Conservation (phyloP, 2,797 vertebrate genomes). For the Kryptolebias ocellatus region DNA sequence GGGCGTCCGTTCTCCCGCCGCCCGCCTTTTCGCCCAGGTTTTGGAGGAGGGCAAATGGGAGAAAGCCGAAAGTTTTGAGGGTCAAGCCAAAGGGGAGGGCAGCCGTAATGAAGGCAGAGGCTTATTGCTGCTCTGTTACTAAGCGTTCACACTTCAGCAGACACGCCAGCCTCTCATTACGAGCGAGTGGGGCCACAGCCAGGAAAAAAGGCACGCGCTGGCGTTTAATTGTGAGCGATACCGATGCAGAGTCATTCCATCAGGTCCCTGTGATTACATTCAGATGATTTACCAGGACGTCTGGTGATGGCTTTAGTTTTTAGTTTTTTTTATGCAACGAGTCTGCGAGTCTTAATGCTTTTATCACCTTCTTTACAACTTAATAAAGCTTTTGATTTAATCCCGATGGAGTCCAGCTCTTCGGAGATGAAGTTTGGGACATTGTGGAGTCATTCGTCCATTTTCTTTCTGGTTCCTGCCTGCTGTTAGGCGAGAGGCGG, state of each 20-base stretch:
- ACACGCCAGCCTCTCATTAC: conserved; percentile 45
- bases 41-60: conserved; percentile 32
- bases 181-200: conserved; percentile 40
- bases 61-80: conserved; percentile 12
- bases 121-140: conserved; percentile 63
- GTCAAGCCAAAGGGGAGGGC: conserved; percentile 31
- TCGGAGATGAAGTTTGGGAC: conserved; percentile 21
- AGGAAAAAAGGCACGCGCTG: conserved; percentile 44
- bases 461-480: too few species aligned
- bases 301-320: conserved; percentile 7
- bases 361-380: conserved; percentile 45
- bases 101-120: conserved; percentile 49
- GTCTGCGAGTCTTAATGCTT: conserved; percentile 15
- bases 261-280: conserved; percentile 31
- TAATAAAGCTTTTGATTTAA: conserved; percentile 39
- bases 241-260: conserved; percentile 34
- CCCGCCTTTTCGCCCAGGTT: not conserved
- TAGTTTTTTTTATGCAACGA: conserved; percentile 10
- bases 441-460: too few species aligned
- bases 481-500: too few species aligned
- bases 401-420: conserved; percentile 12
- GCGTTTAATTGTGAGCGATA: conserved; percentile 72
- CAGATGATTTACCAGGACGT: conserved; percentile 11
- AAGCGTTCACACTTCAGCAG: conserved; percentile 52
- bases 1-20: conserved; percentile 28